Base-by-base conservation (phyloP, 53 echinoderm and acorn worm genomes). In the Pentamera pediparva region DNA sequence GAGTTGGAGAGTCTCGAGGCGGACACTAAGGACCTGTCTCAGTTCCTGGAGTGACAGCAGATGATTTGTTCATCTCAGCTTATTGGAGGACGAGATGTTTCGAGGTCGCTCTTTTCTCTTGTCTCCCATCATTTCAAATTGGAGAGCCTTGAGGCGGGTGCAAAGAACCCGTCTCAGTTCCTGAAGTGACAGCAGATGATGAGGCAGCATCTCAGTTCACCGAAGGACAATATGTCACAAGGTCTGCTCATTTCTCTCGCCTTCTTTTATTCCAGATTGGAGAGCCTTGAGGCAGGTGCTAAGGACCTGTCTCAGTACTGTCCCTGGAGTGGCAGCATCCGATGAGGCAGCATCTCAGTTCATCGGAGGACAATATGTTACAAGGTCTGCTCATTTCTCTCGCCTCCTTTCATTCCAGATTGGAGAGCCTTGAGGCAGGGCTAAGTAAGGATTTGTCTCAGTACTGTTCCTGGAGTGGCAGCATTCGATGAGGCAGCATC, bases 401-500 rank as follows among this genome's bases (percentile, higher is more conserved):
- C n/a, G n/a, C n/a, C n/a, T n/a, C n/a, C n/a, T n/a, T 41, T n/a
- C 21, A 5, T 31, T 43, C 7, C 86, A 70, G 86, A 45, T 89
- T 89, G 65, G 65, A 70, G 41, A 89, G 89, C 59, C 80, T 81
- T 75, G 93, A 93, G 5, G 84, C 79, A 25, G 78, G 86, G 39
- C 86, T 93, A 17, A 85, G 82, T 9, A 86, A 89, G 35, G 92
- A 92, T 59, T 87, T 75, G 39, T 82, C 92, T 5, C 81, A 85
- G 61, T 93, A 89, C n/a, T n/a, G 67, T 96, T 96, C 86, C 75
- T 91, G 56, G 82, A 87, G 35, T 96, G 96, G 96, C 96, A 96
- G 70, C 70, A 81, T 24, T 67, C 57, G 13, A 96, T 96, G 96
- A 75, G 88, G 43, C 91, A 91, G 65, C 75, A 75, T n/a, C n/a